Percentiles rank a stretch among this genome's conserved stretches.
phyloP scores from a whole-genome alignment of 2,888 invertebrate genomes.

The Drosophila paracracens region DNA sequence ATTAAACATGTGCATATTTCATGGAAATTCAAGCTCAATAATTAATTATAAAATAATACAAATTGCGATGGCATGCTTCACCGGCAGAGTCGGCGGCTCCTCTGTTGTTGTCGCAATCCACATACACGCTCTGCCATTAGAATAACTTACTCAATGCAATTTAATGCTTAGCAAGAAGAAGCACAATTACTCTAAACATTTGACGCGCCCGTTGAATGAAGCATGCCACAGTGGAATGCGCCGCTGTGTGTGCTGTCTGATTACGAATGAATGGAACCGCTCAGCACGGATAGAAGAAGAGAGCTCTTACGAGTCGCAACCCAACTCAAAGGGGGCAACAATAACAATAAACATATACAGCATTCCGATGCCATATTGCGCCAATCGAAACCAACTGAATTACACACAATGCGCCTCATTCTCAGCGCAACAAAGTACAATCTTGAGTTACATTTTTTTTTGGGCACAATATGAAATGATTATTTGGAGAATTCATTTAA shows the following conservation, averaged over 20 bases:
- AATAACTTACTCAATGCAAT: constrained; percentile 2
- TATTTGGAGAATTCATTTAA: not conserved
- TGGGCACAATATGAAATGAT: not conserved
- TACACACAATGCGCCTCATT: not conserved
- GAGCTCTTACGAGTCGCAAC: constrained; percentile 1
- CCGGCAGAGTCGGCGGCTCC: not conserved
- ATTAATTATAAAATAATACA: not conserved
- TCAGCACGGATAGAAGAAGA: not conserved
- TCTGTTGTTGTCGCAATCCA: constrained; percentile 2
- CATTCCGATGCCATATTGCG: constrained; percentile 17
- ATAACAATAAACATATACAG: constrained; percentile 8
- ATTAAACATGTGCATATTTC: not conserved
- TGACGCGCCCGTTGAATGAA: constrained; percentile 4
- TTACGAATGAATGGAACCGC: constrained; percentile 10
- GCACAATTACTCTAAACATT: constrained; percentile 1
- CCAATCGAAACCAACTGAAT: not conserved
- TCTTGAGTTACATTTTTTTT: not conserved
- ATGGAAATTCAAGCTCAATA: not conserved
- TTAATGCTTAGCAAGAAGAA: not conserved
- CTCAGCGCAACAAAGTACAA: not conserved
- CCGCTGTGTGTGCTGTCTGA: not conserved
- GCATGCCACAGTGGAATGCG: constrained; percentile 12
- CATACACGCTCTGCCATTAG: not conserved
- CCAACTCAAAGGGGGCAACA: constrained; percentile 4
- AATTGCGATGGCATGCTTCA: not conserved